Evolutionary conservation across 2,113 vertebrate genomes (phyloP), one percentile per base, ranked within the genome.

Genomic region (Melozone crissalis): DNA sequence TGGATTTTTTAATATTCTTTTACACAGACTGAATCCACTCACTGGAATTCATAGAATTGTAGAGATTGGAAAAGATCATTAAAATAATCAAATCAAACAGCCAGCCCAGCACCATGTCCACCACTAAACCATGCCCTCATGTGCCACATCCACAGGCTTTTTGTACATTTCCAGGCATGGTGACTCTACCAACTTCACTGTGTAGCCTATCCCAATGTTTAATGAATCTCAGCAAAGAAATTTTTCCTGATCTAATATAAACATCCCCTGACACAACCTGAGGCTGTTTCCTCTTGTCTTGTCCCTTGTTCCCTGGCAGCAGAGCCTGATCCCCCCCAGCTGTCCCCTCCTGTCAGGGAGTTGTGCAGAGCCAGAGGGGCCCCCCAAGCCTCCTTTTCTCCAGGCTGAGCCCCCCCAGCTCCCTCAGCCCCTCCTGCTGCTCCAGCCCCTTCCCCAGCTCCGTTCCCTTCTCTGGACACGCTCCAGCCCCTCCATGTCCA

Each of bases 291-390:
- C 11, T 30, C 19, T 26, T 0, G 0, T 61, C 27, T 55, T 31
- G 19, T 47, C n/a, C 27, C 41, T 43, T 74, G 59, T 15, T 57
- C 28, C 18, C 15, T 28, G n/a, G 22, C 18, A 84, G 59, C 59
- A 74, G n/a, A 65, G 11, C 18, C 58, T 0, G 0, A 54, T 3
- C 9, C 21, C 11, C 15, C 20, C 7, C 0, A 0, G 39, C 39
- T 39, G 39, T 39, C 39, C 39, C 39, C 39, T 39, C 39, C 39
- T 39, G 11, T 39, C 39, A 39, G 39, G 39, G 39, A 39, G 39
- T 39, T 39, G 39, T 73, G 57, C 10, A 73, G 33, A 73, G 68
- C 17, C 39, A 62, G 3, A 63, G 73, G 39, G 47, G 35, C 2
- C 27, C 39, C 39, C 58, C 37, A 47, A 63, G 33, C 39, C 33